Percentiles rank a stretch among this genome's conserved stretches.
phyloP scores from a whole-genome alignment of 2,888 invertebrate species.

The Axea sp. region DNA sequence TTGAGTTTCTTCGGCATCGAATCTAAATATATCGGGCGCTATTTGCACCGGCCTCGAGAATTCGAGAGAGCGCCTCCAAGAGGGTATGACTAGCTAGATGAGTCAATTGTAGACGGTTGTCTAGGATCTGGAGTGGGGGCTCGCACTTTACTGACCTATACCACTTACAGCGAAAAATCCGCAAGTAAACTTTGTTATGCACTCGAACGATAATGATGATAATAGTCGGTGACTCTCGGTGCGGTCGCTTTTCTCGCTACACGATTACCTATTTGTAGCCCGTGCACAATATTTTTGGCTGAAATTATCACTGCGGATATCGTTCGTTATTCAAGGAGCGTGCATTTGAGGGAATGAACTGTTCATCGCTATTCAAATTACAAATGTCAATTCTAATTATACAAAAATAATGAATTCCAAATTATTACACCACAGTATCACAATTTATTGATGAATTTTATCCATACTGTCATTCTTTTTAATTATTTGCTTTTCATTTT shows the following conservation, averaged over 20 bases:
- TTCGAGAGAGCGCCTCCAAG: slow-evolving; percentile 62
- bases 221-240: slow-evolving; percentile 47
- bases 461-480: no score
- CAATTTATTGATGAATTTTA: no score
- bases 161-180: slow-evolving; percentile 68
- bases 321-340: no score
- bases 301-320: no score
- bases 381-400: no score
- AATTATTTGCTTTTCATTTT: no score
- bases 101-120: slow-evolving; percentile 78
- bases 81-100: slow-evolving; percentile 74
- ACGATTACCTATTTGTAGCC: not conserved
- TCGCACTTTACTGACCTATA: slow-evolving; percentile 78
- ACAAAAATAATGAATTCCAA: no score
- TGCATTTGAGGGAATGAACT: no score
- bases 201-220: slow-evolving; percentile 43
- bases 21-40: slow-evolving; percentile 58
- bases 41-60: slow-evolving; percentile 53
- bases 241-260: slow-evolving; percentile 10
- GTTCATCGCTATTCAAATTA: no score
- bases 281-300: no score
- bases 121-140: slow-evolving; percentile 71
- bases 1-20: slow-evolving; percentile 18
- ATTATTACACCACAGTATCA: no score
- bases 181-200: slow-evolving; percentile 61